These are phyloP conservation scores for Heterodera filipjevi DNA, from an alignment of 2,888 invertebrate species.

Conservation along the genomic window DNA sequence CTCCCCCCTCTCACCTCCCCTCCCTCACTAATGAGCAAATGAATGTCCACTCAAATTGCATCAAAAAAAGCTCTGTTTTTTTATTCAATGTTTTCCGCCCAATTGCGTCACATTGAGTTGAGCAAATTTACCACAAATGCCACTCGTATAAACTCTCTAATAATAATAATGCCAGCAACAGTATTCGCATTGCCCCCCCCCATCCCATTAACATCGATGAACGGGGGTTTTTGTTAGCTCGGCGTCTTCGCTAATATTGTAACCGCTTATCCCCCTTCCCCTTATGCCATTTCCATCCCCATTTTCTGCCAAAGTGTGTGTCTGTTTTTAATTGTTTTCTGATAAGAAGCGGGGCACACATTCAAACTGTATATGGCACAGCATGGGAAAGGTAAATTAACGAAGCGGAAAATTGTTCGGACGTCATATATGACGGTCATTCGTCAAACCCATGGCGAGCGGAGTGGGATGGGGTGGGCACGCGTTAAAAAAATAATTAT, in stretches of 20 bases:
- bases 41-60: too few species aligned
- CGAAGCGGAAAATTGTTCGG: not conserved
- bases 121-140: too few species aligned
- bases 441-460: not conserved
- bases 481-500: too few species aligned
- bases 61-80: too few species aligned
- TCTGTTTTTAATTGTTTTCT: not conserved
- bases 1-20: too few species aligned
- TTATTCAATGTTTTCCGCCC: too few species aligned
- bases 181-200: not conserved
- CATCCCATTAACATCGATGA: not conserved
- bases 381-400: too few species aligned
- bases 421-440: not conserved
- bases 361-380: not conserved
- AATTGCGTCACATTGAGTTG: not conserved
- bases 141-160: too few species aligned
- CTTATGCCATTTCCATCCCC: not conserved
- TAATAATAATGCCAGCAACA: not conserved
- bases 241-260: not conserved
- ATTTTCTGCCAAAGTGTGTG: not conserved
- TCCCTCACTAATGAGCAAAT: too few species aligned
- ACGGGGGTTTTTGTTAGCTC: too few species aligned
- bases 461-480: too few species aligned
- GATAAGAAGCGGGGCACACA: not conserved
- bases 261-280: not conserved